phyloP scores from a whole-genome alignment of 2,113 vertebrate genomes.

The Phrynocephalus versicolor region DNA sequence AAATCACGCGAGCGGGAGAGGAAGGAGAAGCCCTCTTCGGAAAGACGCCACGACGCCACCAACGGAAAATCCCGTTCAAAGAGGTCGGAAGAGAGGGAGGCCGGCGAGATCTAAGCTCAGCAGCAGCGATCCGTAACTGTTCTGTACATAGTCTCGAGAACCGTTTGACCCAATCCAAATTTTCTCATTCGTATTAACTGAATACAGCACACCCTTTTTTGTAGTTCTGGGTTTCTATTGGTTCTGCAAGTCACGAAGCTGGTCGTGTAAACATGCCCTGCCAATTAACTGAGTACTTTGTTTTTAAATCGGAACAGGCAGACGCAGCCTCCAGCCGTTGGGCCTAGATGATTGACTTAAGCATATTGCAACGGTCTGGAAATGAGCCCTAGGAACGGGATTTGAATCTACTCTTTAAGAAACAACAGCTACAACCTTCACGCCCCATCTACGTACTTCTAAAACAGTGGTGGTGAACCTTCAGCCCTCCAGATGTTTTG shows the following conservation, averaged over 20 bases:
- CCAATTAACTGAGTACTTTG: constrained; percentile 66
- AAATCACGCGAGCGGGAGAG: constrained; percentile 85
- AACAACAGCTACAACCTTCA: not conserved
- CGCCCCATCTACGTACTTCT: not conserved
- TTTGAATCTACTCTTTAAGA: constrained; percentile 29
- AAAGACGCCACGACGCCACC: constrained; percentile 82
- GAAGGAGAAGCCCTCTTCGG: constrained; percentile 78
- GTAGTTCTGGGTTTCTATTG: constrained; percentile 78
- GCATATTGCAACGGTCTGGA: accelerated
- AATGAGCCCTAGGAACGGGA: constrained; percentile 14
- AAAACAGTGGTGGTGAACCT: too few relatives aligned
- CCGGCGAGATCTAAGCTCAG: constrained; percentile 86
- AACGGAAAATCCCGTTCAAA: constrained; percentile 87
- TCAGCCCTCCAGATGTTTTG: too few relatives aligned
- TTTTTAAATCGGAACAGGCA: constrained; percentile 69
- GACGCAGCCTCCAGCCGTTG: constrained; percentile 45
- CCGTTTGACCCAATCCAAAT: constrained; percentile 65
- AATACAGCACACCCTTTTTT: constrained; percentile 75
- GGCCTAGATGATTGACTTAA: constrained; percentile 27
- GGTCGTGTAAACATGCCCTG: constrained; percentile 70
- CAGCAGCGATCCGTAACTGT: constrained; percentile 42
- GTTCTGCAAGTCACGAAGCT: constrained; percentile 75
- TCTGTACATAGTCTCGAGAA: constrained; percentile 72
- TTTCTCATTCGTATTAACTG: constrained; percentile 78
- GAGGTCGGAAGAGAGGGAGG: constrained; percentile 88